phyloP scores from a whole-genome alignment of 2,113 vertebrate species.

The Misgurnus anguillicaudatus region DNA sequence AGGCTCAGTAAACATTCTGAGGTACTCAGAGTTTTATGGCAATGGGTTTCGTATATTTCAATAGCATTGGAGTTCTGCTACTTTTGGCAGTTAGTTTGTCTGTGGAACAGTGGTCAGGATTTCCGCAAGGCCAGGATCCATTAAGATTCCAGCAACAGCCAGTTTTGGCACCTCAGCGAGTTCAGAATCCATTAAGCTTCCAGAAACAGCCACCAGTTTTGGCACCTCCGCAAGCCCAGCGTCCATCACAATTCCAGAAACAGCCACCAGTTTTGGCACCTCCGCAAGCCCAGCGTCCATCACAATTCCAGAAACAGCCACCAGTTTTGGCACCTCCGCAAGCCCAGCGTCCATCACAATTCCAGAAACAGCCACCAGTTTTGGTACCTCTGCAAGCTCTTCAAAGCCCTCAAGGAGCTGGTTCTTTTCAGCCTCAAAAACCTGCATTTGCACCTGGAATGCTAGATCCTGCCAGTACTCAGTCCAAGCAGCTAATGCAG shows the following conservation, averaged over 20 bases:
- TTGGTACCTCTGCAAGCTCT: background rate
- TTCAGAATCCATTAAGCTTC: no score
- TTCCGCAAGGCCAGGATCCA: background rate
- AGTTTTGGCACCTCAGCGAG: no score
- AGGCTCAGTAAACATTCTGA: accelerated
- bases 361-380: background rate
- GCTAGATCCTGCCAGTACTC: background rate
- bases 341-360: no score
- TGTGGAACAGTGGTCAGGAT: background rate
- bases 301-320: background rate
- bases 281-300: background rate
- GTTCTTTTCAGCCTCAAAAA: background rate
- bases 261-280: no score
- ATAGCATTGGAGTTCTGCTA: background rate
- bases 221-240: no score
- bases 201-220: no score
- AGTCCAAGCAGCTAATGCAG: background rate
- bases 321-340: background rate
- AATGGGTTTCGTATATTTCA: background rate
- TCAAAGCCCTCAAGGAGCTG: background rate
- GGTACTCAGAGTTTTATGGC: accelerated
- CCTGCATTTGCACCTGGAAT: background rate
- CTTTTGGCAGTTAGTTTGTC: background rate
- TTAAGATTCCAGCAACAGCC: background rate
- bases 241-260: no score